Evolutionary conservation across 2,888 invertebrate genomes (phyloP).

Genomic region (Papilio demoleus): DNA sequence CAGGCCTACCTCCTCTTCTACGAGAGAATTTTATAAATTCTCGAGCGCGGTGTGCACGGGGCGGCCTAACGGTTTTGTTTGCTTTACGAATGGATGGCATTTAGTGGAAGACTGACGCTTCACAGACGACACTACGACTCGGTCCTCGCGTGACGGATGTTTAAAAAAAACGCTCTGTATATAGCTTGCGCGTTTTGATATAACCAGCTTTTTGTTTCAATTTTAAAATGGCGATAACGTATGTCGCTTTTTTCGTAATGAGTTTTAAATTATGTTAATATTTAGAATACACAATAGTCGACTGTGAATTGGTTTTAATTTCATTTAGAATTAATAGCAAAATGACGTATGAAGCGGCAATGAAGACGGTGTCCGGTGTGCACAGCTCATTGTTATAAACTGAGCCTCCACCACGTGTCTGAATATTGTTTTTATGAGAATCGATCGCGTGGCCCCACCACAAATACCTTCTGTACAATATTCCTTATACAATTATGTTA

Average conservation of each 20-base stretch:
- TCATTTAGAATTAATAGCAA: conserved; percentile 8
- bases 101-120: conserved; percentile 72
- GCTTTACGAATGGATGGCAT: conserved; percentile 57
- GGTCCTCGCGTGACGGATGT: conserved; percentile 49
- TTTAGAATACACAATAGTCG: conserved; percentile 18
- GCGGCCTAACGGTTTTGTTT: conserved; percentile 52
- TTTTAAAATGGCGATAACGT: conserved; percentile 42
- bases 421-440: background rate
- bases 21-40: conserved; percentile 91
- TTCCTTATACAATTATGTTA: too few species aligned
- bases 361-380: background rate
- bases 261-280: conserved; percentile 32
- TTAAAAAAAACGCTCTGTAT: conserved; percentile 57
- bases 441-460: too few species aligned
- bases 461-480: conserved; percentile 3
- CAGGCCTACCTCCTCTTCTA: conserved; percentile 99
- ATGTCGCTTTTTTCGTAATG: conserved; percentile 43
- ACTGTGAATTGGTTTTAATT: conserved; percentile 33
- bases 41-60: conserved; percentile 14
- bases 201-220: conserved; percentile 41
- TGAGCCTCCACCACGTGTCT: background rate
- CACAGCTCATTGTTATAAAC: background rate
- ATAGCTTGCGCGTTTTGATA: conserved; percentile 58
- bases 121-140: conserved; percentile 50
- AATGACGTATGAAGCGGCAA: background rate